Base-by-base conservation (phyloP, 2,797 vertebrate species). In the Yasuhikotakia modesta region DNA sequence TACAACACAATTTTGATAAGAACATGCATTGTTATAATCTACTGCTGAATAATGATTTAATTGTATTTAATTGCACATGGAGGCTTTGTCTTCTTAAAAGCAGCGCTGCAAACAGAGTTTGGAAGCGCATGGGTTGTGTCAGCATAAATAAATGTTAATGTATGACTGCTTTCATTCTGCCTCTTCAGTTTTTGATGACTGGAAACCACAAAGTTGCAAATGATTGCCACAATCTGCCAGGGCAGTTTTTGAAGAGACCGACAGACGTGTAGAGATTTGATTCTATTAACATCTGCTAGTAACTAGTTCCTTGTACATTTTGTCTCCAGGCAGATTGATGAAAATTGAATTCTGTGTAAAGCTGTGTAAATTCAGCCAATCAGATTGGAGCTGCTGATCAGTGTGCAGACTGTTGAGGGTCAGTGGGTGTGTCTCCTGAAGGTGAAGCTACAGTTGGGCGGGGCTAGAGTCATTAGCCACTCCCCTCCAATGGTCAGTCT, bases 91-190 rank as follows among this genome's bases (percentile, higher is more conserved):
- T 24, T 61, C 14, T 35, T 24, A 17, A 11, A 12, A 48, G n/a
- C 53, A 19, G 2, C 17, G 10, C 8, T 22, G 45, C 21, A 19
- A 14, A 64, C 53, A 19, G 46, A 27, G 30, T 21, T 53, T 55
- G 48, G 61, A 70, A 43, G 27, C 58, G 53, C 60, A 70, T 53
- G 67, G 76, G 45, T 64, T 48, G 21, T 70, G 30, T 70, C 46
- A 78, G 58, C 76, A 64, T 63, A 43, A 78, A 78, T 70, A 0
- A 64, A 70, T 43, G 12, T 4, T 78, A 22, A 78, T 78, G 63
- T 75, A 24, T 43, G 32, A 57, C 16, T 4, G 60, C 5, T 1
- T 21, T 64, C 39, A 22, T 53, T 17, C 74, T 68, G 65, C n/a
- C 53, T 30, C 27, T 58, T 53, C 24, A 16, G 24, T 58, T 68